Percentiles rank a stretch among this genome's conserved stretches.
These are phyloP conservation scores for Kuschelorhynchus macadamiae DNA, from an alignment of 2,888 invertebrate genomes.

Conservation along the genomic window DNA sequence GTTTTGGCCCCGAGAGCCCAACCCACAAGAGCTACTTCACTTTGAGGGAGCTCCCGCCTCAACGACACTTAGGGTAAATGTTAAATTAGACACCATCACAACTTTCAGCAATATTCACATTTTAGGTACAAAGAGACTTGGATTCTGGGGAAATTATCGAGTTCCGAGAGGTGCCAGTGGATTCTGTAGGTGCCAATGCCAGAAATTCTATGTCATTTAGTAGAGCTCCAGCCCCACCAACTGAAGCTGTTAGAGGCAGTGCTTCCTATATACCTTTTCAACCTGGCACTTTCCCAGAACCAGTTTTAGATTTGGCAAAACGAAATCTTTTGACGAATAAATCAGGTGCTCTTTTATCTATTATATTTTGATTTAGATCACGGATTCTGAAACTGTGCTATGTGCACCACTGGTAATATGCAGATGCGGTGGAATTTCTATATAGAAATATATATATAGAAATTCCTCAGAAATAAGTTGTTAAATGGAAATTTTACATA, in stretches of 20 bases:
- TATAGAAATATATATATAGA: too few relatives aligned
- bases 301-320: slow-evolving; percentile 70
- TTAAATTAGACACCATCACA: too few relatives aligned
- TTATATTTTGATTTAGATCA: too few relatives aligned
- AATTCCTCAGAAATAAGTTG: too few relatives aligned
- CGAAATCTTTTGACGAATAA: slow-evolving; percentile 47
- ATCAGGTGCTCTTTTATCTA: slow-evolving; percentile 34
- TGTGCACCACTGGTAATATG: too few relatives aligned
- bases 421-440: too few relatives aligned
- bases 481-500: too few relatives aligned
- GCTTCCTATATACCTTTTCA: slow-evolving; percentile 88
- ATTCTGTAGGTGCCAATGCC: slow-evolving; percentile 76
- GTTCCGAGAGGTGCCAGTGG: slow-evolving; percentile 74
- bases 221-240: slow-evolving; percentile 81
- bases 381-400: too few relatives aligned
- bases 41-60: slow-evolving; percentile 70
- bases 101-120: too few relatives aligned
- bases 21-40: slow-evolving; percentile 71
- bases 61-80: slow-evolving; percentile 70
- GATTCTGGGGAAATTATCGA: slow-evolving; percentile 82
- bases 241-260: slow-evolving; percentile 81
- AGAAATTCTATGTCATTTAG: slow-evolving; percentile 85
- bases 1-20: slow-evolving; percentile 74
- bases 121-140: slow-evolving; percentile 79
- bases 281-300: slow-evolving; percentile 83